Conservation (phyloP, 1,140 invertebrate species). For the Caenorhabditis remanei region DNA sequence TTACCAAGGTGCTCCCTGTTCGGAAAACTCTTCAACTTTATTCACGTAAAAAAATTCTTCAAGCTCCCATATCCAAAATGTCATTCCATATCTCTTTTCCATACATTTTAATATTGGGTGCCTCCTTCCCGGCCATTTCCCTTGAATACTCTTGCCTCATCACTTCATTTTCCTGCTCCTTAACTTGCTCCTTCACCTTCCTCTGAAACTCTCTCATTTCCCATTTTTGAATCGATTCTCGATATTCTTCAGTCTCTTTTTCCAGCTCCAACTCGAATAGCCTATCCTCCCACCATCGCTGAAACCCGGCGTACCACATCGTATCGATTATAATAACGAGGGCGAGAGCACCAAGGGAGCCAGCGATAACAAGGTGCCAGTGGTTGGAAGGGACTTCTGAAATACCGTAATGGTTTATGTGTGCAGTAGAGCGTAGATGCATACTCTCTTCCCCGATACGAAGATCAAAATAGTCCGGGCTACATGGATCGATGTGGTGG, state of each 20-base stretch:
- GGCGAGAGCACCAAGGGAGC: background rate
- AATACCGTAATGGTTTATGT: background rate
- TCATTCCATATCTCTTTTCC: no score
- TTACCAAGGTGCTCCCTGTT: no score
- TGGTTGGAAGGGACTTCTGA: background rate
- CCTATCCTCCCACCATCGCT: background rate
- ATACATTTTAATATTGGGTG: no score
- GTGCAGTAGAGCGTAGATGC: background rate
- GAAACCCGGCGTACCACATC: background rate
- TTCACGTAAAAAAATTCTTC: no score
- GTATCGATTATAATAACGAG: background rate
- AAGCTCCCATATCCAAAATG: no score
- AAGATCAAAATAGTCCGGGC: background rate
- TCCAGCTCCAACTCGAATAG: background rate
- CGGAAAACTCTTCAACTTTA: no score
- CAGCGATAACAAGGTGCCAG: constrained; percentile 18
- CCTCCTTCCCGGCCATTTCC: no score
- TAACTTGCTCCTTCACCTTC: no score
- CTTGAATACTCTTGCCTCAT: no score
- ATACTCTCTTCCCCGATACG: background rate
- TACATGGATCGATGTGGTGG: background rate
- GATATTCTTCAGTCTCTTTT: background rate
- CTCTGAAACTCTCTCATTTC: no score
- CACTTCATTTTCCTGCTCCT: no score
- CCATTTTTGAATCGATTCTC: no score